Base-by-base conservation (phyloP, 2,113 vertebrate species). In the Microcebus lehilahytsara region DNA sequence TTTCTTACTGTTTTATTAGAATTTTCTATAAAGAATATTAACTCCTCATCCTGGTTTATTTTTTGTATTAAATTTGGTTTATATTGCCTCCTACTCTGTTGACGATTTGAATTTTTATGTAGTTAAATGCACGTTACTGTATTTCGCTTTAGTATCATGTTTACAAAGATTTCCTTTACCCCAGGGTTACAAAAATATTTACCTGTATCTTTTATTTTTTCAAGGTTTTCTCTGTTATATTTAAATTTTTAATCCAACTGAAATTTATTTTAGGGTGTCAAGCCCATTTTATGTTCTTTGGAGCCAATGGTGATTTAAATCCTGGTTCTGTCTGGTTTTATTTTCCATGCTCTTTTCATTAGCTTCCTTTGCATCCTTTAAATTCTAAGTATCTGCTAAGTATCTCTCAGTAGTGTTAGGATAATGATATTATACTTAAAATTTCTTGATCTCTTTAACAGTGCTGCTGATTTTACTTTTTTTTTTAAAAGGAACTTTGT, bases 401-500 rank as follows among this genome's bases (percentile, higher is more conserved):
- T 97, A 93, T 92, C 72, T 92, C 8, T 79, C 17, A 91, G 51
- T 81, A 56, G n/a, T 93, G 17, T 81, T 95, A 56, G 34, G 12
- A 58, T 89, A 78, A 69, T 84, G 67, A 60, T 69, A 27, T 64
- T 81, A n/a, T 87, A 86, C 17, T 83, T 95, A 62, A 92, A 89
- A 86, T 84, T 51, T 60, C 96, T 78, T 74, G 49, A 8, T 74
- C 20, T 96, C 77, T 89, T 72, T 95, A 84, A 75, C 22, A 22
- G 8, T 86, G 37, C 0, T 74, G 23, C 51, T 91, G 20, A 46
- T 84, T 67, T 96, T 58, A 75, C 7, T 94, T 96, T 49, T 49
- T 42, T 96, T 46, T 96, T 87, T 96, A 92, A 1, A 83, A 99
- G 99, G 99, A 99, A 71, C 99, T 99, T 64, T 97, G 97, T 97